Evolutionary conservation across 1,140 invertebrate genomes (phyloP), one percentile per base, ranked within the genome.

Genomic region (Caenorhabditis inopinata): DNA sequence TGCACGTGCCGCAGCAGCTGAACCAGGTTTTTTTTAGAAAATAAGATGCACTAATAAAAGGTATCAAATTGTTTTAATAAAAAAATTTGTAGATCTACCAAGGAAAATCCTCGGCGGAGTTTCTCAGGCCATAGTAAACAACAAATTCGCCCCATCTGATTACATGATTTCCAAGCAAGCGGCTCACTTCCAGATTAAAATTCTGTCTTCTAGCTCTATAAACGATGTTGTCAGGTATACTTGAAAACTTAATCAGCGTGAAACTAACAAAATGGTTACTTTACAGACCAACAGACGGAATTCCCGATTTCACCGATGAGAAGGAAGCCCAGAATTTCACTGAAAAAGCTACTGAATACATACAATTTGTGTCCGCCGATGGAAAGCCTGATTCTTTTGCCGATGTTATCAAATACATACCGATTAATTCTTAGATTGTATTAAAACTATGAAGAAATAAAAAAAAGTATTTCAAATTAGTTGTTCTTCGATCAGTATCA

Each of bases 161-260:
- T 68, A 68, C 58, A 38, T 68, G 5, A 68, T 32, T 38, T 68
- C 58, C n/a, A 68, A 68, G n/a, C 58, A 68, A 14, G 58, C 58
- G 2, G 58, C 58, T 9, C 58, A 68, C 25, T 68, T 68, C n/a
- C 58, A 68, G 32, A 68, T 68, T 18, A 68, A 68, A 21, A 68
- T 32, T 21, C 35, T 68, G 58, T 29, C 58, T 68, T 29, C 23
- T n/a, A 16, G 32, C 6, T 68, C 58, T n/a, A 68, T 68, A 68
- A 68, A 68, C 21, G 25, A 68, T 42, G 58, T 68, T 32, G 58
- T 68, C 11, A 68, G 32, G 58, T 38, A 38, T 11, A n/a, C 2
- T 2, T 16, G 32, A 7, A 42, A 21, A 12, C 6, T 25, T n/a
- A 32, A 1, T 12, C 14, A 0, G 2, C 7, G 18, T 29, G 9